A percentile compares a stretch with the other conserved stretches of the same genome.
Evolutionary conservation across 2,888 invertebrate species (phyloP).

Genomic region (Eristalis pertinax): DNA sequence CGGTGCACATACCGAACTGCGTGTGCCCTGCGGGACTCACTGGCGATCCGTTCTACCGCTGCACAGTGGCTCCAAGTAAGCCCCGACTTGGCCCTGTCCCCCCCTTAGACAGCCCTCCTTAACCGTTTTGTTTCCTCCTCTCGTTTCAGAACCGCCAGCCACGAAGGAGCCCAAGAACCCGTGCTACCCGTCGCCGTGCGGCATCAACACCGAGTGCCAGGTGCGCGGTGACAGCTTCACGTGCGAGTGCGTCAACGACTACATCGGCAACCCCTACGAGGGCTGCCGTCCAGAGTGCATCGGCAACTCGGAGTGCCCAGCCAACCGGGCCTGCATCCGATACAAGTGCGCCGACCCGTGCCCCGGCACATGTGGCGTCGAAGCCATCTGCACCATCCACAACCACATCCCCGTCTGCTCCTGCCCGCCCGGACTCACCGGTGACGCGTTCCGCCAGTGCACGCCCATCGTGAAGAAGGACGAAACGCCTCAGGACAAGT

Average conservation of each 20-base stretch:
- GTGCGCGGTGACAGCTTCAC: constrained; percentile 83
- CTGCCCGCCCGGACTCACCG: constrained; percentile 85
- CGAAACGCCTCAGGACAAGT: constrained; percentile 74
- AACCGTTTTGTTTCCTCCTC: not conserved
- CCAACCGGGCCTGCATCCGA: constrained; percentile 90
- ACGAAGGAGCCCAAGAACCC: constrained; percentile 82
- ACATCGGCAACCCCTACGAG: constrained; percentile 89
- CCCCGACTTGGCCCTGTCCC: constrained; percentile 43
- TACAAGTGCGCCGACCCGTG: constrained; percentile 93
- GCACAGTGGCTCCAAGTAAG: constrained; percentile 80
- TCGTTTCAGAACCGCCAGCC: constrained; percentile 74
- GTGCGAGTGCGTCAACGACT: constrained; percentile 85
- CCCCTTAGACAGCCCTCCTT: not conserved
- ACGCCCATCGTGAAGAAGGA: constrained; percentile 76
- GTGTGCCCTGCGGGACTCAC: constrained; percentile 85
- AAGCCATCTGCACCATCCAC: constrained; percentile 89
- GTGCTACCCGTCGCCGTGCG: constrained; percentile 88
- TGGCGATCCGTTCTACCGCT: constrained; percentile 89
- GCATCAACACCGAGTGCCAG: constrained; percentile 86
- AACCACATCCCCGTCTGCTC: constrained; percentile 87
- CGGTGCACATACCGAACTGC: constrained; percentile 90
- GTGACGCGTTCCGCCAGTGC: constrained; percentile 85
- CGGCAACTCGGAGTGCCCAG: constrained; percentile 92
- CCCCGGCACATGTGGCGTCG: constrained; percentile 90
- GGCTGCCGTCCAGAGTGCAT: constrained; percentile 92